These are phyloP conservation scores for Orthonyx spaldingii DNA, from an alignment of 2,113 vertebrate genomes.

Conservation along the genomic window DNA sequence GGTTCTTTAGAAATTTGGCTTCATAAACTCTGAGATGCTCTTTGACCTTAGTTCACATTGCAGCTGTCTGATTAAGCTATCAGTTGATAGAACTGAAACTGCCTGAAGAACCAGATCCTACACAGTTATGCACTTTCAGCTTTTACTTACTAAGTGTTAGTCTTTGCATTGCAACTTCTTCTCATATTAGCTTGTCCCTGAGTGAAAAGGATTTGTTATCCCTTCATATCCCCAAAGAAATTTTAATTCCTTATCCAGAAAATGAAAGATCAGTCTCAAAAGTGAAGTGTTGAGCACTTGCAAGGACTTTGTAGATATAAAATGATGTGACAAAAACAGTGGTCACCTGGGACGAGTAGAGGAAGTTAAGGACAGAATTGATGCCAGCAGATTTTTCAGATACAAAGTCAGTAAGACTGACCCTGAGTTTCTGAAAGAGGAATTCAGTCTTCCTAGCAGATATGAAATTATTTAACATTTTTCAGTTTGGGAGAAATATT, in stretches of 20 bases:
- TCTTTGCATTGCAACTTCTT: not conserved
- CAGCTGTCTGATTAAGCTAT: not conserved
- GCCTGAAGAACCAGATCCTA: not conserved
- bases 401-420: not conserved
- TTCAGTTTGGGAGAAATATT: not conserved
- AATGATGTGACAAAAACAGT: constrained; percentile 4
- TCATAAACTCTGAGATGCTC: not conserved
- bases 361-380: not conserved
- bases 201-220: constrained; percentile 3
- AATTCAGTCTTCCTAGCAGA: not conserved
- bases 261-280: constrained; percentile 1
- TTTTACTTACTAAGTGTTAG: not conserved
- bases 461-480: not conserved
- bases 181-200: not conserved
- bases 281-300: not conserved
- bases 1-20: not conserved
- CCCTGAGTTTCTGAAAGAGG: not conserved
- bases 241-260: constrained; percentile 4
- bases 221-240: not conserved
- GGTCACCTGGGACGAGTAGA: not conserved
- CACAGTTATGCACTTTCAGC: not conserved
- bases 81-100: not conserved
- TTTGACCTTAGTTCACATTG: not conserved
- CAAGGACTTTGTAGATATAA: not conserved
- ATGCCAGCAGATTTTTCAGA: not conserved